A percentile compares a stretch with the other conserved stretches of the same genome.
Evolutionary conservation across 2,113 vertebrate genomes (phyloP).

Genomic region (Pollimyrus isidori): DNA sequence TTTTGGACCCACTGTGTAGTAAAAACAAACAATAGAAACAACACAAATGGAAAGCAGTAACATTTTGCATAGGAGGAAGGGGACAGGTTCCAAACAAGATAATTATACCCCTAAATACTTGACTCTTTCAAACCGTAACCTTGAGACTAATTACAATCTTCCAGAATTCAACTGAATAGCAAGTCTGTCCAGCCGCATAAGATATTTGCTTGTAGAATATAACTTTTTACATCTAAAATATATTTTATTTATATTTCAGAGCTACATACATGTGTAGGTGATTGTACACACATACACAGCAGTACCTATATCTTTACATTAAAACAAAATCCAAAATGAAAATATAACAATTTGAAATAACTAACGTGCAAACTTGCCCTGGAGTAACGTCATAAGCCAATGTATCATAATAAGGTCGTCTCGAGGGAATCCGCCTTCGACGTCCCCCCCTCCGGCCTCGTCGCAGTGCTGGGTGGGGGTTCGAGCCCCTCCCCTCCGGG

Average conservation of each 20-base stretch:
- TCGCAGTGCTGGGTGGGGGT: conserved; percentile 26
- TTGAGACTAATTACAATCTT: conserved; percentile 5
- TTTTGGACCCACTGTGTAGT: neutral
- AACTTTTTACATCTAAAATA: conserved; percentile 37
- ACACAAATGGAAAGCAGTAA: neutral
- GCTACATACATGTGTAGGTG: conserved; percentile 20
- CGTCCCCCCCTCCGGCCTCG: conserved; percentile 28
- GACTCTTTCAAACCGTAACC: neutral
- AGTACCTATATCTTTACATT: conserved; percentile 52
- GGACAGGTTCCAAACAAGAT: neutral
- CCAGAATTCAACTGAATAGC: conserved; percentile 12
- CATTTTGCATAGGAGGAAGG: neutral
- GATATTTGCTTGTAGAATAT: conserved; percentile 18
- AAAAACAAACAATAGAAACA: neutral
- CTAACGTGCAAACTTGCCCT: conserved; percentile 77
- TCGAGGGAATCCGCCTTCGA: conserved; percentile 45
- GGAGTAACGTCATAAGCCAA: conserved; percentile 50
- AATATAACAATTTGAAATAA: conserved; percentile 62
- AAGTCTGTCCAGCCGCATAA: conserved; percentile 27
- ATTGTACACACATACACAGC: conserved; percentile 8
- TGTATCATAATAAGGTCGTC: conserved; percentile 60
- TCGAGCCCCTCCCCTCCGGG: conserved; percentile 23
- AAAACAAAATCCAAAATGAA: conserved; percentile 62
- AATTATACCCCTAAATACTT: conserved; percentile 23
- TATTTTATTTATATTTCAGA: conserved; percentile 17